Evolutionary conservation across 2,797 vertebrate species (phyloP), one percentile per base, ranked within the genome.

Genomic region (Oceanodroma leucorhoa): DNA sequence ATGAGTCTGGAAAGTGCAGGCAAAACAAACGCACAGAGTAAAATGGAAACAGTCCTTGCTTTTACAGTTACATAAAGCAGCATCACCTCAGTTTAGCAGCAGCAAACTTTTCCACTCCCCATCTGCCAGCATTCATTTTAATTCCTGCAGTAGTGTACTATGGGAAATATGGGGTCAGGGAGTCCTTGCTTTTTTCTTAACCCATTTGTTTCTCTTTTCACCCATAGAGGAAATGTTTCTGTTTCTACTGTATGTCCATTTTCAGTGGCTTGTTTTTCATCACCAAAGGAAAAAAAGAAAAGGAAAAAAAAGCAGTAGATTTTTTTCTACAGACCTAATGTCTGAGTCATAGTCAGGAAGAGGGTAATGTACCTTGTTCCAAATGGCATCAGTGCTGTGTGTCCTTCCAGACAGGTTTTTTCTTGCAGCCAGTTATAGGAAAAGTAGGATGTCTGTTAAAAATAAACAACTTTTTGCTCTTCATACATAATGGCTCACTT

Each of bases 291-390:
- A 66, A 53, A 58, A 60, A 48, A 60, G 9, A 13, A 41, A 38
- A 8, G 3, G 0, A 4, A 30, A 60, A 81, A 93, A 78, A 64
- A 38, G 5, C 61, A 61, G 45, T 26, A 73, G 82, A 96, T 95
- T 95, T 96, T 97, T 97, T 91, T 93, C 79, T 61, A 77, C 36
- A 94, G 83, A 96, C 87, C 90, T 96, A 94, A 97, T 58, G 84
- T 96, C 92, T 97, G 96, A 96, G 90, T 93, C 94, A 96, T 65
- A 91, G 78, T 90, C 54, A 70, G 55, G 81, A 84, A 82, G 26
- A 94, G 7, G 16, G 16, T 32, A 86, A 66, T 0, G 2, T 41
- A 62, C 71, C 41, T 93, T 88, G 40, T 65, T 96, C 66, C 89
- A 93, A 96, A 92, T 45, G 34, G 79, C 78, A 87, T 81, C 36